A percentile compares a stretch with the other conserved stretches of the same genome.
These are phyloP conservation scores for Latrodectus geometricus DNA, from an alignment of 1,140 invertebrate genomes.

Conservation along the genomic window DNA sequence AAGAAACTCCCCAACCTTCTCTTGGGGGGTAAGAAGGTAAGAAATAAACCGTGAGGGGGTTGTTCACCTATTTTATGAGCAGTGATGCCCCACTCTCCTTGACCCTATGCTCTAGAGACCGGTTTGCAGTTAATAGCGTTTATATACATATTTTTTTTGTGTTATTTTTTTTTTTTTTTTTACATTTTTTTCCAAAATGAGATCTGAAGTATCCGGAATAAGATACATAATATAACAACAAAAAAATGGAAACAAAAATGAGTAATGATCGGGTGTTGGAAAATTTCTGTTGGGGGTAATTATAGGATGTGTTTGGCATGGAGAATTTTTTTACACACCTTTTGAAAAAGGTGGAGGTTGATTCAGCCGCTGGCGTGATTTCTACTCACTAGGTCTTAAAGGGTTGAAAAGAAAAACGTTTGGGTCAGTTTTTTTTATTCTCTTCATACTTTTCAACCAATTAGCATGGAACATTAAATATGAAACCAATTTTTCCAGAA, in stretches of 20 bases:
- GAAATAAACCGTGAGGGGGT: not conserved
- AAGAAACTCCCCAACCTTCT: not conserved
- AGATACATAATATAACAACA: slow-evolving; percentile 34
- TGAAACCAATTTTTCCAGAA: too few species aligned
- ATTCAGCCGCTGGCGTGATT: not conserved
- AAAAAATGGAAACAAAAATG: not conserved
- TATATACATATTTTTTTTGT: slow-evolving; percentile 17
- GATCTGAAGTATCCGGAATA: slow-evolving; percentile 13
- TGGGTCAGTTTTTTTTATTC: not conserved
- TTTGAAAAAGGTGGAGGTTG: not conserved
- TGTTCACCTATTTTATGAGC: slow-evolving; percentile 41
- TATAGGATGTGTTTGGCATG: not conserved
- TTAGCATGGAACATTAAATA: too few species aligned
- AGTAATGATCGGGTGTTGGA: not conserved
- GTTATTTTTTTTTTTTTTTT: not conserved
- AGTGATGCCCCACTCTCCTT: slow-evolving; percentile 40
- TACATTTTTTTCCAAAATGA: too few species aligned
- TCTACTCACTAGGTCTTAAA: not conserved
- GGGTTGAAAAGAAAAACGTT: not conserved
- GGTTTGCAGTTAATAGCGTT: slow-evolving; percentile 26
- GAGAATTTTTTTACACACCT: not conserved
- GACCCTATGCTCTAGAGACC: slow-evolving; percentile 50
- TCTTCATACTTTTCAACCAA: too few species aligned
- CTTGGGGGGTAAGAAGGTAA: not conserved
- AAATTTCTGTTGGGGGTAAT: not conserved